Evolutionary conservation across 2,797 vertebrate genomes (phyloP), one percentile per base, ranked within the genome.

Genomic region (Helostoma temminkii): DNA sequence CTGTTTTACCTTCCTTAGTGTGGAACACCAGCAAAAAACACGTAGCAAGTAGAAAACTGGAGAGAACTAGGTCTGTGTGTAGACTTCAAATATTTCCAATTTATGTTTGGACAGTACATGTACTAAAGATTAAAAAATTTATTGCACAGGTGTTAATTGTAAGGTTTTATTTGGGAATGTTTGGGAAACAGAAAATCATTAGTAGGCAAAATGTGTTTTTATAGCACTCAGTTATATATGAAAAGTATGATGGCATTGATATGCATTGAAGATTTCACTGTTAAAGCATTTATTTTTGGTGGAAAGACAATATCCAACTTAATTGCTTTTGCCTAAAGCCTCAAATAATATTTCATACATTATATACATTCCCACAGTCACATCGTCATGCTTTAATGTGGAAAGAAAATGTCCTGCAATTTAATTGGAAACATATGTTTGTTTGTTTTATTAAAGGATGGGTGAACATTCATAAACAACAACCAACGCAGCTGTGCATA

Each of bases 401-500:
- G 10, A 42, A 49, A 63, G 22, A 28, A 70, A 60, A 66, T 36
- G 56, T 63, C 47, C 37, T 19, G 14, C 4, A 3, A 39, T 42
- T n/a, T 24, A 10, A 9, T n/a, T 49, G 46, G 41, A 56, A n/a
- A n/a, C n/a, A n/a, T 32, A 32, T 32, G 5, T 54, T 37, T 12
- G 8, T 32, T 46, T 34, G 26, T 5, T 59, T 12, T 11, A n/a
- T 16, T 18, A 24, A 34, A 26, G 3, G 6, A 10, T 32, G 36
- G 1, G 1, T 28, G 18, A 22, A 6, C 7, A 30, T 25, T 39
- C 6, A 18, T 16, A 1, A 25, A 58, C 4, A 60, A 30, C 3
- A 58, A 52, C 26, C 52, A 63, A 60, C 19, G 24, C 28, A 10
- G 25, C 6, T 9, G 2, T 48, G 21, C 18, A 41, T 11, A 10